Evolutionary conservation across 2,888 invertebrate species (phyloP).

Genomic region (Macaria liturata): DNA sequence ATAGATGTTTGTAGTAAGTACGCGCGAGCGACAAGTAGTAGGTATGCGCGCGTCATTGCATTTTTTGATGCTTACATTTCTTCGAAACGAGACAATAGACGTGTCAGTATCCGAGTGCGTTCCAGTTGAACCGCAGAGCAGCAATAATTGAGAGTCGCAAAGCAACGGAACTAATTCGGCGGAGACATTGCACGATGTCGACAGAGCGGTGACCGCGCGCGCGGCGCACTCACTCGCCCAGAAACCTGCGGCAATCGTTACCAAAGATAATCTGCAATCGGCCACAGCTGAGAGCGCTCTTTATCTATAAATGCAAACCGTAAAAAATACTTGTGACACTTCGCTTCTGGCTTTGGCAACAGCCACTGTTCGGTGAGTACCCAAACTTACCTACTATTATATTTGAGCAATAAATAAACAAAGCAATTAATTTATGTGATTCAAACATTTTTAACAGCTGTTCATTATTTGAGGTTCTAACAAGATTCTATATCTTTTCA

Average conservation of each 20-base stretch:
- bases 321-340: slow-evolving; percentile 68
- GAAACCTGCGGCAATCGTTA: slow-evolving; percentile 77
- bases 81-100: slow-evolving; percentile 9
- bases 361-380: slow-evolving; percentile 40
- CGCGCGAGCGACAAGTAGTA: no score
- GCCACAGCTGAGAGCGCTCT: slow-evolving; percentile 70
- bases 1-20: background rate
- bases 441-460: no score
- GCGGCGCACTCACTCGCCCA: slow-evolving; percentile 71
- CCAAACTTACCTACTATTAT: background rate
- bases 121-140: slow-evolving; percentile 10
- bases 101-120: slow-evolving; percentile 7
- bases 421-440: no score
- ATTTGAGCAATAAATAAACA: no score
- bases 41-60: no score
- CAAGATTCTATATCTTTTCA: slow-evolving; percentile 32
- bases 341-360: slow-evolving; percentile 54
- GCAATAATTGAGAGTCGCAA: slow-evolving; percentile 19
- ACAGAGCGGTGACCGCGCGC: slow-evolving; percentile 43
- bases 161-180: slow-evolving; percentile 71
- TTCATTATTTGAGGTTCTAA: no score
- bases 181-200: slow-evolving; percentile 70
- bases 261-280: slow-evolving; percentile 77
- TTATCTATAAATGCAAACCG: slow-evolving; percentile 77
- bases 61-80: background rate